phyloP scores from a whole-genome alignment of 2,888 invertebrate species.

The Tholera decimalis region DNA sequence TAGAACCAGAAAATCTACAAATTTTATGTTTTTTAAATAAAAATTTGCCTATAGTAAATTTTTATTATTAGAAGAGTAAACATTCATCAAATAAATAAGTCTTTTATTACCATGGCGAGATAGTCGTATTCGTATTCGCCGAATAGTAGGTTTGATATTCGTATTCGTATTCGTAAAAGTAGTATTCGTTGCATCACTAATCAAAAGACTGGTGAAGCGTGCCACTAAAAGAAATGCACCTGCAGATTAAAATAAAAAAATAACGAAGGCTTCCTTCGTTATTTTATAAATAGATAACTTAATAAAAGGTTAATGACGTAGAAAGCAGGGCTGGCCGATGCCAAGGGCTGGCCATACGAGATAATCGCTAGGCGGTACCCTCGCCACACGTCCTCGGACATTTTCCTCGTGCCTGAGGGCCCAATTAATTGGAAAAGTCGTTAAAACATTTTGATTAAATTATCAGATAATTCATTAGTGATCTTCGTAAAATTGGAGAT shows the following conservation, averaged over 20 bases:
- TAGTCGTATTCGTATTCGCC: too few species aligned
- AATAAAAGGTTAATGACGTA: slow-evolving; percentile 65
- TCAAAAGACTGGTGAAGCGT: neutral
- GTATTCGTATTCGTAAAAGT: too few species aligned
- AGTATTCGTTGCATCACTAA: too few species aligned
- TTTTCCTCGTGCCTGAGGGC: slow-evolving; percentile 66
- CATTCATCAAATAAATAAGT: too few species aligned
- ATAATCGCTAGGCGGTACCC: slow-evolving; percentile 70
- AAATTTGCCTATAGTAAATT: too few species aligned
- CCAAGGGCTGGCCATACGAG: slow-evolving; percentile 62
- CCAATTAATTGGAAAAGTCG: slow-evolving; percentile 68
- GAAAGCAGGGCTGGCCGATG: slow-evolving; percentile 56
- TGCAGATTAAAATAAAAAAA: slow-evolving; percentile 7
- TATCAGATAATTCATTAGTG: slow-evolving; percentile 33
- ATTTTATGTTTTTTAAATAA: too few species aligned
- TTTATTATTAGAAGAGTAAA: too few species aligned
- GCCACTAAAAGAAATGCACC: neutral
- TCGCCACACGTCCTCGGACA: slow-evolving; percentile 68
- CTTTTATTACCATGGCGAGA: too few species aligned
- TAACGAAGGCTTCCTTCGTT: slow-evolving; percentile 2
- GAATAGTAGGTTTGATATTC: too few species aligned
- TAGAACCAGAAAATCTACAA: too few species aligned
- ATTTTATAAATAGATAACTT: slow-evolving; percentile 49
- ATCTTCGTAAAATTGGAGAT: slow-evolving; percentile 29
- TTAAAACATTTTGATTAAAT: slow-evolving; percentile 72